These are phyloP conservation scores for Pitta sordida DNA, from an alignment of 2,113 vertebrate genomes.

Conservation along the genomic window DNA sequence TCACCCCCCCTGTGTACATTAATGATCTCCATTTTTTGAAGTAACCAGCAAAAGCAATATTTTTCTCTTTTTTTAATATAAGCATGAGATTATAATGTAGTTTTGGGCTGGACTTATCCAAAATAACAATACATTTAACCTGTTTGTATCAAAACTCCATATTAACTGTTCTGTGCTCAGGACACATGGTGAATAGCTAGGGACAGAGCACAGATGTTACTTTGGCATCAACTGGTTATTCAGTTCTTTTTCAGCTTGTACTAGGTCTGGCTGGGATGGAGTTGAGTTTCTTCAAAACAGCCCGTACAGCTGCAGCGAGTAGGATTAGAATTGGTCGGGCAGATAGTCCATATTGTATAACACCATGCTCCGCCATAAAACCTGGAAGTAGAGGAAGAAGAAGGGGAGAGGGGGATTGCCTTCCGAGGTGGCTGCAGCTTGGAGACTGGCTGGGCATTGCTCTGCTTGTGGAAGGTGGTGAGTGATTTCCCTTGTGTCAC, in stretches of 20 bases:
- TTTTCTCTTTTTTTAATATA: neutral
- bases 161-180: neutral
- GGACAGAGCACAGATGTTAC: neutral
- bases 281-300: neutral
- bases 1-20: neutral
- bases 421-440: neutral
- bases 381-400: neutral
- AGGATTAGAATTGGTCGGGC: neutral
- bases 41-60: neutral
- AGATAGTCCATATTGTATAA: fast-evolving
- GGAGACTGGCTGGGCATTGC: neutral
- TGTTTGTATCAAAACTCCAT: neutral
- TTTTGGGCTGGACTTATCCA: neutral
- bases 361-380: neutral
- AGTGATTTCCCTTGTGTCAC: neutral
- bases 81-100: neutral
- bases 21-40: neutral
- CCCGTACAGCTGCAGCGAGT: no score
- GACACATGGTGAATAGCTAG: neutral
- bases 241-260: neutral
- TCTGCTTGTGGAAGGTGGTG: neutral
- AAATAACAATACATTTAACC: neutral
- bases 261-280: neutral
- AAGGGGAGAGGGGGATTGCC: neutral
- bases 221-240: neutral